These are phyloP conservation scores for Acanthococcus lagerstroemiae DNA, from an alignment of 2,888 invertebrate species.

Conservation along the genomic window DNA sequence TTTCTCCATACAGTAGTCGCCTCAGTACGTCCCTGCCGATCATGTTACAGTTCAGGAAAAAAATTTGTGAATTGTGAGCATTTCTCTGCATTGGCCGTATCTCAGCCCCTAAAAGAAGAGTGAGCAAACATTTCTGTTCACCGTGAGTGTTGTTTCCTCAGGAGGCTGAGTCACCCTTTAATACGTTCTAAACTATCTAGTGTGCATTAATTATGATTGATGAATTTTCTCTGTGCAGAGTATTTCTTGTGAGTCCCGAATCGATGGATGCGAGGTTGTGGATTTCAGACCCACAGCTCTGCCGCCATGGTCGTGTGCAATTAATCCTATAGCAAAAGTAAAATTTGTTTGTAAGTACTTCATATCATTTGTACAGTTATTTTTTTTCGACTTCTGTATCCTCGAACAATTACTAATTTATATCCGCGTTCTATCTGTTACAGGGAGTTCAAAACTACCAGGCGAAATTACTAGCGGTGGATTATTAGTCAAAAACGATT, in stretches of 20 bases:
- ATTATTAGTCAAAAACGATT: constrained; percentile 13
- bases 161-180: no score
- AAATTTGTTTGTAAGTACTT: constrained; percentile 22
- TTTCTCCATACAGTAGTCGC: no score
- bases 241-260: constrained; percentile 8
- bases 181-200: no score
- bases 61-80: no score
- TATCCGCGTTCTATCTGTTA: not conserved
- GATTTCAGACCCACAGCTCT: constrained; percentile 12
- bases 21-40: no score
- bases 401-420: not conserved
- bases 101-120: no score
- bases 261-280: constrained; percentile 16
- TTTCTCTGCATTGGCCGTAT: no score
- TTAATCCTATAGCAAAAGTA: constrained; percentile 19
- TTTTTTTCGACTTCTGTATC: not conserved
- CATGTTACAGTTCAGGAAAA: no score
- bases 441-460: constrained; percentile 13
- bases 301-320: constrained; percentile 17
- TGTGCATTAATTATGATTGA: no score
- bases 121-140: no score
- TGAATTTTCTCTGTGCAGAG: not conserved
- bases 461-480: constrained; percentile 20
- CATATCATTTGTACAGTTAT: not conserved
- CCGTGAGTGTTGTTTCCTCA: no score